phyloP scores from a whole-genome alignment of 2,888 invertebrate genomes.

The Catocala fraxini region DNA sequence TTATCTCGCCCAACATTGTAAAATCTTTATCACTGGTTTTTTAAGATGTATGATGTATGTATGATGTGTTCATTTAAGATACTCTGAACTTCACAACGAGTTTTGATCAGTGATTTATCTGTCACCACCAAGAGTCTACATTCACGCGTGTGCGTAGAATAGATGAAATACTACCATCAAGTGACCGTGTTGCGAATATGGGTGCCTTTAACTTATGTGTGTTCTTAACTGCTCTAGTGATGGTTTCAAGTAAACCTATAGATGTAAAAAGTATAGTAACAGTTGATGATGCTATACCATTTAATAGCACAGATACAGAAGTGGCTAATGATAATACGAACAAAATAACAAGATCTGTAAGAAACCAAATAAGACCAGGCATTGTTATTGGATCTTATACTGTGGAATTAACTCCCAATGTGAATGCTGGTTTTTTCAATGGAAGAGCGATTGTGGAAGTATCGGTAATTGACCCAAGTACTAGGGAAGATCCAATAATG shows the following conservation, averaged over 20 bases:
- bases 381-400: slow-evolving; percentile 58
- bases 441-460: slow-evolving; percentile 59
- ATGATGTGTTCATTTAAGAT: background rate
- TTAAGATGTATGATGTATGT: background rate
- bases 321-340: background rate
- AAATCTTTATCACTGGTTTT: slow-evolving; percentile 7
- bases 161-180: slow-evolving; percentile 35
- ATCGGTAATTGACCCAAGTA: slow-evolving; percentile 44
- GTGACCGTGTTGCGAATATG: slow-evolving; percentile 43
- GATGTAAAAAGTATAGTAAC: slow-evolving; percentile 11
- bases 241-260: slow-evolving; percentile 53
- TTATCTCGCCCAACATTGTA: slow-evolving; percentile 9
- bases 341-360: slow-evolving; percentile 6
- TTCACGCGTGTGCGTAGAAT: slow-evolving; percentile 39
- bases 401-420: slow-evolving; percentile 57
- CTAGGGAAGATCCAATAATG: slow-evolving; percentile 56
- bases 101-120: slow-evolving; percentile 10
- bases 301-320: background rate
- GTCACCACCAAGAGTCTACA: slow-evolving; percentile 8
- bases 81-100: background rate
- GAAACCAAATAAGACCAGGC: slow-evolving; percentile 64
- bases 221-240: slow-evolving; percentile 40
- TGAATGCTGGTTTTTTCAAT: slow-evolving; percentile 52
- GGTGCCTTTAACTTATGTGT: slow-evolving; percentile 41
- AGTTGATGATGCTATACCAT: background rate